Evolutionary conservation across 2,888 invertebrate species (phyloP), one percentile per base, ranked within the genome.

Genomic region (Chloroclysta siterata): DNA sequence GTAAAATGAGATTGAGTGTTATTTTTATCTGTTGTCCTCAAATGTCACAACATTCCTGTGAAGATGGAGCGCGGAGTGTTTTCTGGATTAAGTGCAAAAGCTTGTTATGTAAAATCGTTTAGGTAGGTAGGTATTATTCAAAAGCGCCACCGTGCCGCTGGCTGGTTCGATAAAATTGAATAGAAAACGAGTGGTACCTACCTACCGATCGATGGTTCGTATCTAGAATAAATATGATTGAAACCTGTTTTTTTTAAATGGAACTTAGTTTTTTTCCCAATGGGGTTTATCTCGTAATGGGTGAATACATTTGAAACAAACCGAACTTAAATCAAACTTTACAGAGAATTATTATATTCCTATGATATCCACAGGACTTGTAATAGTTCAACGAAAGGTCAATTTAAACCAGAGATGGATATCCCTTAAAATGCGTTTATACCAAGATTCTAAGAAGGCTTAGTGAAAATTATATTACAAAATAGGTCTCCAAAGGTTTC

Each of bases 401-500:
- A 52, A 29, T 39, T 22, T 13, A 57, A 50, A 56, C 57, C 46
- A 11, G 14, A 53, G 15, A 51, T 50, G 54, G 39, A 53, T 47
- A 47, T 47, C 53, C 22, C 29, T 47, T 54, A 29, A 57, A 63
- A 54, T 51, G 15, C n/a, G 48, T 44, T 64, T 50, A 14, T 41
- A 22, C 13, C 7, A 13, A 17, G 15, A 36, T 53, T 52, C 55
- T 29, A 13, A 33, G 17, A 39, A 56, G 14, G 15, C 10, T 17
- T 17, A 17, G 33, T 44, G 61, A 50, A 65, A 66, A 69, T 66
- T 54, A 57, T 64, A 69, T 44, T 39, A 48, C 55, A 63, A 65
- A 68, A 66, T 70, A 56, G 66, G 69, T 69, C 66, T 60, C 53
- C 56, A 66, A 65, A 70, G 70, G 69, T 69, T 68, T 60, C 53